These are phyloP conservation scores for Lepus oiostolus DNA, from an alignment of 2,797 vertebrate species.

Conservation along the genomic window DNA sequence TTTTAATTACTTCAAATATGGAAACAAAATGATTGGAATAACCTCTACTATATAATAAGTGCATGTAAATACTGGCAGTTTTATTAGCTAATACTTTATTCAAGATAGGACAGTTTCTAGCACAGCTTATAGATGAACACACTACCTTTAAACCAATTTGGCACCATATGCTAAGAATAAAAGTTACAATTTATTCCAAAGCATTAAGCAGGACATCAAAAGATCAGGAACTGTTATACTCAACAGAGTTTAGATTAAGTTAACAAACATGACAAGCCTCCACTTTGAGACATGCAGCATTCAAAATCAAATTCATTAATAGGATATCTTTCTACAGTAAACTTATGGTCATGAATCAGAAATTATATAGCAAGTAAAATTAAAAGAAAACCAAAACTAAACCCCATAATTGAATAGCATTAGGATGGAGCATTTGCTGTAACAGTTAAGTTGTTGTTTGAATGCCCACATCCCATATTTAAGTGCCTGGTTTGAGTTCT, in stretches of 20 bases:
- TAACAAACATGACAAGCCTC: background rate
- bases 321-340: background rate
- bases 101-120: background rate
- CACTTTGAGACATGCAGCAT: background rate
- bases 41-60: background rate
- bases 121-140: background rate
- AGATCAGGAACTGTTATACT: background rate
- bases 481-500: too few relatives aligned
- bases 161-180: background rate
- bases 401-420: too few relatives aligned
- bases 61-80: background rate
- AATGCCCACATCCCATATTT: too few relatives aligned
- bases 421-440: too few relatives aligned
- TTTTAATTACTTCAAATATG: background rate
- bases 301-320: background rate
- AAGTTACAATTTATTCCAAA: constrained; percentile 9
- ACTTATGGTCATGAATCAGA: background rate
- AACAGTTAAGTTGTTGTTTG: too few relatives aligned
- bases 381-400: background rate
- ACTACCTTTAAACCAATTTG: background rate
- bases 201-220: background rate
- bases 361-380: background rate
- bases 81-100: constrained; percentile 1
- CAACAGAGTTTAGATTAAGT: background rate
- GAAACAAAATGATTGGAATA: constrained; percentile 39